phyloP scores from a whole-genome alignment of 2,888 invertebrate genomes.

The Catocala nupta region DNA sequence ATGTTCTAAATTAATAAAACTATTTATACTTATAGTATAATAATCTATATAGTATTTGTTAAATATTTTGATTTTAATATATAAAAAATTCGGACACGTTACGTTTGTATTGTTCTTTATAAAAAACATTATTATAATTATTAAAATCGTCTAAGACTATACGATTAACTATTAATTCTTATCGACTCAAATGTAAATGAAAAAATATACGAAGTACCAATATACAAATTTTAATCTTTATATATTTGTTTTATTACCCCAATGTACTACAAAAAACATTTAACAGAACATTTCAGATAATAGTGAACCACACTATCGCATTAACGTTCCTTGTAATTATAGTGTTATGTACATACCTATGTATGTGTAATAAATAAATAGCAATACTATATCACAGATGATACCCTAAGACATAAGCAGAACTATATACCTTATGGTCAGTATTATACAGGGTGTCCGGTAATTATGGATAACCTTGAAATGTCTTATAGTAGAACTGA shows the following conservation, averaged over 20 bases:
- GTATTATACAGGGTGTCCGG: too few species aligned
- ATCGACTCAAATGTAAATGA: conserved; percentile 85
- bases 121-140: conserved; percentile 64
- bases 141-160: conserved; percentile 78
- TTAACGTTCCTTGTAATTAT: too few species aligned
- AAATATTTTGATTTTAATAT: conserved; percentile 73
- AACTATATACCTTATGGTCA: too few species aligned
- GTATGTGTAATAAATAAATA: too few species aligned
- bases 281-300: too few species aligned
- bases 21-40: conserved; percentile 72
- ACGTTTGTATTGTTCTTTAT: conserved; percentile 80
- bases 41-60: conserved; percentile 81
- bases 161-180: conserved; percentile 81
- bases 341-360: too few species aligned
- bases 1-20: conserved; percentile 78
- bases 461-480: too few species aligned
- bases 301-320: too few species aligned
- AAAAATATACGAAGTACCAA: conserved; percentile 87
- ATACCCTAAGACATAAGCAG: too few species aligned
- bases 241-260: conserved; percentile 54
- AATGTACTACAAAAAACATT: too few species aligned
- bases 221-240: conserved; percentile 87
- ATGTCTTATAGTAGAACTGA: too few species aligned
- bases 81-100: conserved; percentile 67
- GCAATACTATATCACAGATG: too few species aligned